Conservation (phyloP, 2,888 invertebrate species). For the Autographa gamma region DNA sequence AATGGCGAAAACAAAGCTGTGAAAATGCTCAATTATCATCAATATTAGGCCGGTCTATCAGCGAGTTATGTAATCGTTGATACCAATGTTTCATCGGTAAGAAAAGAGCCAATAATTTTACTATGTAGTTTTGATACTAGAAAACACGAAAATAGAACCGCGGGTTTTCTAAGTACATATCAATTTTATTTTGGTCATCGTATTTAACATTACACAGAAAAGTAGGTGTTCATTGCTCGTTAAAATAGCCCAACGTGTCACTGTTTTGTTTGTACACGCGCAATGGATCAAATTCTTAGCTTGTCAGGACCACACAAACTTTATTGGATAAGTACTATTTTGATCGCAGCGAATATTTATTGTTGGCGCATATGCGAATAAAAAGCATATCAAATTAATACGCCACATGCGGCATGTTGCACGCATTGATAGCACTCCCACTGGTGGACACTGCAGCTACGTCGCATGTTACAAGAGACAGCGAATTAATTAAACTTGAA, state of each 20-base stretch:
- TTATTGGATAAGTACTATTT: slow-evolving; percentile 21
- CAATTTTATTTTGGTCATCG: too few species aligned
- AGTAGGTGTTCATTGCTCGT: slow-evolving; percentile 14
- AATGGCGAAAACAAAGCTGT: slow-evolving; percentile 46
- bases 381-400: slow-evolving; percentile 66
- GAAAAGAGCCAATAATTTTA: slow-evolving; percentile 51
- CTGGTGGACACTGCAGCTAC: slow-evolving; percentile 57
- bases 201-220: too few species aligned
- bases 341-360: slow-evolving; percentile 37
- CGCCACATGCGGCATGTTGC: slow-evolving; percentile 66
- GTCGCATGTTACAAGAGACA: slow-evolving; percentile 39
- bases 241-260: slow-evolving; percentile 8
- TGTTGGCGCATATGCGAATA: slow-evolving; percentile 53
- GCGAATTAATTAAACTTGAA: slow-evolving; percentile 27
- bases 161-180: not conserved
- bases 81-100: slow-evolving; percentile 39
- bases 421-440: slow-evolving; percentile 67
- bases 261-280: not conserved
- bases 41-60: slow-evolving; percentile 54
- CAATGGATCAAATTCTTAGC: not conserved
- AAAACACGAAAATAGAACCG: slow-evolving; percentile 30
- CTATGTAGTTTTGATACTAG: slow-evolving; percentile 50
- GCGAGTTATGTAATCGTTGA: slow-evolving; percentile 46
- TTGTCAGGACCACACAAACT: not conserved
- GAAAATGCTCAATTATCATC: slow-evolving; percentile 49